A percentile compares a stretch with the other conserved stretches of the same genome.
Conservation (phyloP, 2,888 invertebrate genomes). For the Pyrocoelia pectoralis region DNA sequence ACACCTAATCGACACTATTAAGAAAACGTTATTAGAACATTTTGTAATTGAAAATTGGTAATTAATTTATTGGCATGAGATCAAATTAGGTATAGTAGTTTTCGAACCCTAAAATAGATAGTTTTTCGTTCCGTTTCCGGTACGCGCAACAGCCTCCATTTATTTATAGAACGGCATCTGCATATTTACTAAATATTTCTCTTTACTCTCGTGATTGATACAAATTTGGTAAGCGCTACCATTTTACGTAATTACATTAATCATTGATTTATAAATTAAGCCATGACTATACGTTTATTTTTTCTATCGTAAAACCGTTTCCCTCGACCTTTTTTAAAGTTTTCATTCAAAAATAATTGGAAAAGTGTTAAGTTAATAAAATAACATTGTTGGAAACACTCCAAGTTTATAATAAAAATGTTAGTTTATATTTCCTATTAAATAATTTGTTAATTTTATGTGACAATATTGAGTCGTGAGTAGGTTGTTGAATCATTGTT, state of each 20-base stretch:
- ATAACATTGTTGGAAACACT: too few relatives aligned
- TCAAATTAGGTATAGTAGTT: not conserved
- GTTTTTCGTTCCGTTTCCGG: constrained; percentile 1
- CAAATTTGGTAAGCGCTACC: not conserved
- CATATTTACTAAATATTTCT: not conserved
- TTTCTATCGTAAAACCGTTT: not conserved
- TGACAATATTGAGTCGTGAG: too few relatives aligned
- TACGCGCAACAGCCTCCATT: not conserved
- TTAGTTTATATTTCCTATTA: too few relatives aligned
- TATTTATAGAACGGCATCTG: not conserved
- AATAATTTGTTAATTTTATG: too few relatives aligned
- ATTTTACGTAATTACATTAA: constrained; percentile 7
- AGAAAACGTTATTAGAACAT: too few relatives aligned
- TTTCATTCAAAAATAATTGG: not conserved
- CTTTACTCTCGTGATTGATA: not conserved
- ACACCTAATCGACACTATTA: too few relatives aligned
- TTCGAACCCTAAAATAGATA: not conserved
- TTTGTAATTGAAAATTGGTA: too few relatives aligned
- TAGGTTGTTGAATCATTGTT: too few relatives aligned
- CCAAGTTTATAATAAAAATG: too few relatives aligned
- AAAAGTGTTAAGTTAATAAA: not conserved
- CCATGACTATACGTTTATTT: constrained; percentile 14
- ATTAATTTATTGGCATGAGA: too few relatives aligned
- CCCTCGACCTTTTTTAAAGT: not conserved
- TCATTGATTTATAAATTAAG: constrained; percentile 21